A percentile compares a stretch with the other conserved stretches of the same genome.
These are phyloP conservation scores for Ahaetulla prasina DNA, from an alignment of 2,113 vertebrate genomes.

Conservation along the genomic window DNA sequence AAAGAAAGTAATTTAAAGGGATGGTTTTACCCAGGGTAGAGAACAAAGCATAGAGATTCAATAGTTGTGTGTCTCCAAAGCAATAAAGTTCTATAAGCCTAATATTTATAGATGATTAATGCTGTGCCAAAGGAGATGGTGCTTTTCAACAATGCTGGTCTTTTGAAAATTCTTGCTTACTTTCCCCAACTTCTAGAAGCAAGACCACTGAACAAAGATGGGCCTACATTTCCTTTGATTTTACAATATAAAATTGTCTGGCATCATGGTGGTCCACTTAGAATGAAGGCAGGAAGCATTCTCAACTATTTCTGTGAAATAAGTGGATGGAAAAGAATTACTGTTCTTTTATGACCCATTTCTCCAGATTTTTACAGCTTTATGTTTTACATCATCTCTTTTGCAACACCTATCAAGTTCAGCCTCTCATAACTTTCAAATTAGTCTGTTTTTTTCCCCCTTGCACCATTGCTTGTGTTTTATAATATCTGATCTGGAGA, in stretches of 20 bases:
- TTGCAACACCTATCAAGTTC: neutral
- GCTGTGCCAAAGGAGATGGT: neutral
- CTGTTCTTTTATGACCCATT: neutral
- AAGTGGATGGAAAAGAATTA: neutral
- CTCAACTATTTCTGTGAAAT: neutral
- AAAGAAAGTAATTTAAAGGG: neutral
- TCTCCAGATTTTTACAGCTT: neutral
- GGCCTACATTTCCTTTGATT: neutral
- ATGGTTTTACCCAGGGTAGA: accelerated
- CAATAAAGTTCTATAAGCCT: neutral
- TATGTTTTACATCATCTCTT: neutral
- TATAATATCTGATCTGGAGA: neutral
- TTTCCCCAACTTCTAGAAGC: neutral
- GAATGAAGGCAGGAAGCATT: neutral
- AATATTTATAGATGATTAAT: neutral
- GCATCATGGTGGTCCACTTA: neutral
- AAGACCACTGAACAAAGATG: neutral
- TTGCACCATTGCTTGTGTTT: neutral
- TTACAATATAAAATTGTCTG: neutral
- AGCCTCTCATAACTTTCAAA: neutral
- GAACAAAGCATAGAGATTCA: neutral
- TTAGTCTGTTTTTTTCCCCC: neutral
- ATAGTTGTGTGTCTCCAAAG: neutral
- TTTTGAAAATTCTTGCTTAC: neutral
- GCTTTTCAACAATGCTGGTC: neutral